phyloP scores from a whole-genome alignment of 2,113 vertebrate genomes.

The Chamaea fasciata region DNA sequence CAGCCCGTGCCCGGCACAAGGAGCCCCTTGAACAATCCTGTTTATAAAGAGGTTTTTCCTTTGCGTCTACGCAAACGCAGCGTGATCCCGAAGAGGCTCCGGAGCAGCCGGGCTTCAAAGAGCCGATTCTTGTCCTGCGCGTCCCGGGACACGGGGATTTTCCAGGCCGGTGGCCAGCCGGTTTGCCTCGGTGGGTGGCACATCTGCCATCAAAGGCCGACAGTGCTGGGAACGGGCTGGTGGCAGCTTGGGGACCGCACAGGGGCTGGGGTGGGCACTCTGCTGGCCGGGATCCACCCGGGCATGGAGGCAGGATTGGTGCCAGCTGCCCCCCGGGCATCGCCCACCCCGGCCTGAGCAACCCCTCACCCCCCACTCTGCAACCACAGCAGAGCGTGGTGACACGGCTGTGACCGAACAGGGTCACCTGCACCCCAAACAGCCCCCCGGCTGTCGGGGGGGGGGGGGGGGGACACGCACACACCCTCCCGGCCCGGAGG shows the following conservation, averaged over 20 bases:
- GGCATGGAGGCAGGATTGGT: fast-evolving
- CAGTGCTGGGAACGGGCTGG: background rate
- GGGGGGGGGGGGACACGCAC: background rate
- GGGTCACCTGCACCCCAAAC: background rate
- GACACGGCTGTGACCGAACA: fast-evolving
- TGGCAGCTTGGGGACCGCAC: background rate
- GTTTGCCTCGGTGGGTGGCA: slow-evolving; percentile 18
- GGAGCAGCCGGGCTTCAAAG: background rate
- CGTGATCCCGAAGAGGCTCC: background rate
- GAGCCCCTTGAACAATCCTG: background rate
- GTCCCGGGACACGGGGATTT: slow-evolving; percentile 27
- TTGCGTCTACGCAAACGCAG: background rate
- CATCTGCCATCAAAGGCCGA: background rate
- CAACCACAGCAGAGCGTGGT: fast-evolving
- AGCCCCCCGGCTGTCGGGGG: too few relatives aligned
- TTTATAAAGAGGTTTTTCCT: background rate
- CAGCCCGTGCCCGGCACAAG: background rate
- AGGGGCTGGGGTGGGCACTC: background rate
- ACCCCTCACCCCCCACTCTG: too few relatives aligned
- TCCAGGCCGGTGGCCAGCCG: slow-evolving; percentile 36
- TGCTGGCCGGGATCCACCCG: background rate
- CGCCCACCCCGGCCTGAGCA: background rate
- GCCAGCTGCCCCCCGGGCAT: background rate
- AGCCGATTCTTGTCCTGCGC: background rate
- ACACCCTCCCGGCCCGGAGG: background rate